Base-by-base conservation (phyloP, 2,888 invertebrate genomes). In the Monopis laevigella region DNA sequence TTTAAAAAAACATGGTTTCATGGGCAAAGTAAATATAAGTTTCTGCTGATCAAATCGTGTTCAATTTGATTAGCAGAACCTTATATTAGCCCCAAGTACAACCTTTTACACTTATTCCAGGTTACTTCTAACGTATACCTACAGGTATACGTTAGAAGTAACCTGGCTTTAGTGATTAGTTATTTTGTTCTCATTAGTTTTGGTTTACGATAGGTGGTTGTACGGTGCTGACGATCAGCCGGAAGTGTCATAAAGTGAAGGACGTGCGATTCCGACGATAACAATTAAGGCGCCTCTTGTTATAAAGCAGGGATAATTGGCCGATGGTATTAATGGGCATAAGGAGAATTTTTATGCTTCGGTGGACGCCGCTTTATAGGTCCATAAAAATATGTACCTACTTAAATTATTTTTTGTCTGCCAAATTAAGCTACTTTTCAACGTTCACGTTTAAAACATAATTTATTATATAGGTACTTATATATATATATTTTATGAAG, bases 241-340 rank as follows among this genome's bases (percentile, higher is more conserved):
- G 77, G 78, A 80, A 73, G 62, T 65, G 62, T 62, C 63, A 58
- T 77, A 74, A 69, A 72, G 59, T 61, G 55, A 50, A 56, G 60
- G 58, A 62, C 68, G 57, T 58, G 62, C 65, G 77, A 74, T 74
- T 70, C 59, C 55, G 51, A 58, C 60, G 74, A 75, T 78, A 75
- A 68, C 66, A 60, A 64, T 68, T 67, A 73, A 70, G 64, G 69
- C 59, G 64, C 67, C 68, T 66, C 77, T 75, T 68, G 74, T 80
- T 78, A 57, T 71, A 68, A 74, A 77, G 66, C 67, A 61, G 68
- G 63, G 62, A 65, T 74, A 68, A 73, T 69, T 66, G 65, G 62
- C 54, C 24, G 24, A 14, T 29, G 28, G 41, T 39, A 39, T 44
- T 44, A 44, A 44, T 39, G 41, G 41, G 42, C 29, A 19, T 29